Evolutionary conservation across 1,140 invertebrate species (phyloP).

Genomic region (Phthorimaea operculella): DNA sequence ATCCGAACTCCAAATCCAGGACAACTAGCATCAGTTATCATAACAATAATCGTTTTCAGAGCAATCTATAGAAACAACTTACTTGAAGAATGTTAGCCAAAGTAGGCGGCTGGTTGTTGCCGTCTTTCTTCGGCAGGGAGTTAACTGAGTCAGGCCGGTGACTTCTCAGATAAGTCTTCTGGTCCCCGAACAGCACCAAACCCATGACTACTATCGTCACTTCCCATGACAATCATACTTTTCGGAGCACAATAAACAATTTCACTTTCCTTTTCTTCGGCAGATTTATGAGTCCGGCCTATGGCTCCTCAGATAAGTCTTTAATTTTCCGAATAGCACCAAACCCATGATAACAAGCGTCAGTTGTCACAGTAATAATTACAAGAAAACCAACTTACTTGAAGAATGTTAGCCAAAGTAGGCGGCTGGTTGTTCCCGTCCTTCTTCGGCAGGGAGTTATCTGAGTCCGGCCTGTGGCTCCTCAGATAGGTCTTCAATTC

Average conservation of each 20-base stretch:
- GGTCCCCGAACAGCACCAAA: slow-evolving; percentile 94
- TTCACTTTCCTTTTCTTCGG: too few relatives aligned
- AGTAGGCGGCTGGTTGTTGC: slow-evolving; percentile 73
- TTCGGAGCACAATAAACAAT: too few relatives aligned
- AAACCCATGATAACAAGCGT: slow-evolving; percentile 94
- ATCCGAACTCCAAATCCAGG: slow-evolving; percentile 98
- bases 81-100: slow-evolving; percentile 72
- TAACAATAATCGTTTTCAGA: too few relatives aligned
- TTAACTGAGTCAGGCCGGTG: slow-evolving; percentile 80
- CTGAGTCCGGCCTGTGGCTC: slow-evolving; percentile 82
- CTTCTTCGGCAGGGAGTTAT: slow-evolving; percentile 45
- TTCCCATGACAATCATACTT: too few relatives aligned
- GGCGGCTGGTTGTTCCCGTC: slow-evolving; percentile 71
- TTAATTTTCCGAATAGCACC: slow-evolving; percentile 95
- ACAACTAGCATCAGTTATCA: slow-evolving; percentile 74
- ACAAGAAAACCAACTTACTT: slow-evolving; percentile 29
- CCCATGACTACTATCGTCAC: slow-evolving; percentile 98
- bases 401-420: slow-evolving; percentile 73
- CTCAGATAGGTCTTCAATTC: slow-evolving; percentile 94
- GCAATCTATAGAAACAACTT: neutral
- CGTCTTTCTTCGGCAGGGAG: slow-evolving; percentile 44
- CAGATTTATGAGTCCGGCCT: too few relatives aligned
- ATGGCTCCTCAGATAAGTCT: slow-evolving; percentile 86
- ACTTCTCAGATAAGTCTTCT: slow-evolving; percentile 90
- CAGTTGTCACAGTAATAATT: too few relatives aligned